Percentiles rank a stretch among this genome's conserved stretches.
phyloP scores from a whole-genome alignment of 2,888 invertebrate species.

The Cyrtodaria siliqua region DNA sequence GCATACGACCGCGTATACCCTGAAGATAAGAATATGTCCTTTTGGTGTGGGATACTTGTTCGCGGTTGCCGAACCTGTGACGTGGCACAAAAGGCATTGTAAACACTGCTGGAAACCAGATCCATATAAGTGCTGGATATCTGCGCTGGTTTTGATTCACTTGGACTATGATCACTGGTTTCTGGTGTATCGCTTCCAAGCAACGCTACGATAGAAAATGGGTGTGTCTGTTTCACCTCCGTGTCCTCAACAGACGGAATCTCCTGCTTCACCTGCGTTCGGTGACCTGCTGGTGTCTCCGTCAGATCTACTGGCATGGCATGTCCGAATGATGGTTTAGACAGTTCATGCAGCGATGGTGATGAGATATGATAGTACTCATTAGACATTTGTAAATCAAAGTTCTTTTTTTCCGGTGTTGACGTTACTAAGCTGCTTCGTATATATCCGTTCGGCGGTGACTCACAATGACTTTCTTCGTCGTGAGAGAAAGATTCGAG shows the following conservation, averaged over 20 bases:
- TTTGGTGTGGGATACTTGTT: constrained; percentile 16
- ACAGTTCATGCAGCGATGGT: no score
- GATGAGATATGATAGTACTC: no score
- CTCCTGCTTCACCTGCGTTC: neutral
- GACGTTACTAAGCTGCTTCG: no score
- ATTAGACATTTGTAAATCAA: no score
- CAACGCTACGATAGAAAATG: constrained; percentile 49
- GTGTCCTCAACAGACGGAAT: neutral
- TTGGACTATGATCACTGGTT: neutral
- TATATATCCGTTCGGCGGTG: neutral
- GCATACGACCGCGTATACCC: no score
- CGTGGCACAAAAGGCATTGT: neutral
- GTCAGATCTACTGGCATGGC: neutral
- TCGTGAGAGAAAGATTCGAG: no score
- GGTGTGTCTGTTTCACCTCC: constrained; percentile 11
- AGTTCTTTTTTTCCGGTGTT: no score
- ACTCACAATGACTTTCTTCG: neutral
- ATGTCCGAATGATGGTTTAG: no score
- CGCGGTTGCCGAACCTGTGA: constrained; percentile 1
- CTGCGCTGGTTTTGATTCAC: constrained; percentile 18
- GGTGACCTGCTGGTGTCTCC: neutral
- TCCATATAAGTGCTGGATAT: constrained; percentile 10
- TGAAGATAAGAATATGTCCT: neutral
- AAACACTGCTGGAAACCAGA: neutral
- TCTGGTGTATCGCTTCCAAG: constrained; percentile 18